Conservation (phyloP, 2,797 vertebrate genomes). For the Leptodactylus fallax region DNA sequence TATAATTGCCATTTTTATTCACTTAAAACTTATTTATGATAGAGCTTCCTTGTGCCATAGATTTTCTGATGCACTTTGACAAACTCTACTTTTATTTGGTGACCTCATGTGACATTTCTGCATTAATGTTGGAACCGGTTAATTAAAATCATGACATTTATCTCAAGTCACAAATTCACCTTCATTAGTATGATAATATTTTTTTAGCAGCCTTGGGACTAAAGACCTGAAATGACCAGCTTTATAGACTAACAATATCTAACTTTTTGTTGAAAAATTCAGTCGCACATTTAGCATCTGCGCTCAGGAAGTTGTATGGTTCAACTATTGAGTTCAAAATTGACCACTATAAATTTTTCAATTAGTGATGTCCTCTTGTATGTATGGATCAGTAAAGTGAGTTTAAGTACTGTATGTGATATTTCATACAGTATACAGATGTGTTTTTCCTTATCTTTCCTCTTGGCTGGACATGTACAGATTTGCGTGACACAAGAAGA, state of each 20-base stretch:
- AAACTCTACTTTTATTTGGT: slow-evolving; percentile 33
- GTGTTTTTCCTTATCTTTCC: neutral
- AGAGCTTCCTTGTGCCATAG: neutral
- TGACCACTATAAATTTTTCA: neutral
- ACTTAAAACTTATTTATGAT: slow-evolving; percentile 27
- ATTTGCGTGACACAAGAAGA: too few species aligned
- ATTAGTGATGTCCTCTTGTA: neutral
- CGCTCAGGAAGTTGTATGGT: neutral
- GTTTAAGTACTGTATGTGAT: too few species aligned
- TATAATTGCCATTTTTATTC: slow-evolving; percentile 47
- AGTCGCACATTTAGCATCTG: neutral
- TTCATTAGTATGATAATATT: slow-evolving; percentile 56
- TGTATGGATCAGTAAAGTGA: neutral
- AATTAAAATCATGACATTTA: slow-evolving; percentile 62
- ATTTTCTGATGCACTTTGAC: slow-evolving; percentile 46
- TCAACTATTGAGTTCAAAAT: neutral
- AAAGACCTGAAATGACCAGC: slow-evolving; percentile 33
- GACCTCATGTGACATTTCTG: slow-evolving; percentile 50
- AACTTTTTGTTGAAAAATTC: neutral
- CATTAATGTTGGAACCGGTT: slow-evolving; percentile 45
- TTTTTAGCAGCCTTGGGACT: slow-evolving; percentile 34
- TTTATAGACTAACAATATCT: neutral
- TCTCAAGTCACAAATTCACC: slow-evolving; percentile 49
- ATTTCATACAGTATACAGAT: too few species aligned
- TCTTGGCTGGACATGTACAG: too few species aligned